Base-by-base conservation (phyloP, 1,140 invertebrate genomes). In the Psilanteris sp. region DNA sequence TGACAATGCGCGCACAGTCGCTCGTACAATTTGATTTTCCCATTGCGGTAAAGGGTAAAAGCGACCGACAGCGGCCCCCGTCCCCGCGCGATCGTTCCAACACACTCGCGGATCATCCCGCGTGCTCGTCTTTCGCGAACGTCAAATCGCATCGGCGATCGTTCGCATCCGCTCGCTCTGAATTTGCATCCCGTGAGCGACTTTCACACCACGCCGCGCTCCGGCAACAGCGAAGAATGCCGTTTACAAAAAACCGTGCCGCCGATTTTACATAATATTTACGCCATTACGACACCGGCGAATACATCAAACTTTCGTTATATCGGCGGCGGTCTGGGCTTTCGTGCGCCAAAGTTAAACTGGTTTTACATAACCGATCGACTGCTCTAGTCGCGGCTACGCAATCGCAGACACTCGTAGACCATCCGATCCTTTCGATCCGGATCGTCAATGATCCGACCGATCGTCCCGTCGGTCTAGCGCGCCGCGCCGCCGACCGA, bases 261-360 rank as follows among this genome's bases (percentile, higher is more conserved):
- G 57, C 48, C 62, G 54, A 71, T 71, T 71, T 71, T 71, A 72
- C 57, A 72, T 72, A 72, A 72, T 61, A 72, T 62, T 62, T 64
- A 64, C 64, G 67, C 46, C n/a, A 62, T 71, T 71, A 55, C 67
- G 39, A 71, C 55, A 71, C 39, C 31, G 15, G 27, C 55, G 36
- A 62, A 71, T 61, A 71, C 57, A 62, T 72, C 55, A 72, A 72
- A 62, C 67, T 72, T 72, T 72, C 67, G 50, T 72, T 72, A 72
- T 41, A 54, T 72, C n/a, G n/a, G n/a, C n/a, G n/a, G n/a, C 44
- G 67, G 46, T 26, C 32, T 39, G 32, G 67, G 41, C 67, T 55
- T 72, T 72, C 67, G 67, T 72, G 55, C 52, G 48, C 67, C 57
- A 72, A 72, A 72, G 67, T 71, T 71, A 71, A 71, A 71, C 67